Conservation (phyloP, 2,888 invertebrate genomes). For the Theodoxus fluviatilis region DNA sequence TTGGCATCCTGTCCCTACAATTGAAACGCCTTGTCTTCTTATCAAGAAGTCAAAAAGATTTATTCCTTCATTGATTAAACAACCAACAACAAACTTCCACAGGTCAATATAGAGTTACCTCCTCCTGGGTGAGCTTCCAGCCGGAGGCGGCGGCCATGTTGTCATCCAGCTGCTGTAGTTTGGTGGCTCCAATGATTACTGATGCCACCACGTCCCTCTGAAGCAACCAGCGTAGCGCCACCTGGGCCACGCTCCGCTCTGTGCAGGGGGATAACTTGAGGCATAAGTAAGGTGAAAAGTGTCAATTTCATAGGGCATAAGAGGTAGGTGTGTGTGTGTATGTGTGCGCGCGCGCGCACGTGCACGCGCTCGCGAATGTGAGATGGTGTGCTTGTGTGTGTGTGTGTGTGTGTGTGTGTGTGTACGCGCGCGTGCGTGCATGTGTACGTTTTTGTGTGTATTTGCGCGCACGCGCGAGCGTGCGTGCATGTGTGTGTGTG, state of each 20-base stretch:
- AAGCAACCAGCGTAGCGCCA: conserved; percentile 54
- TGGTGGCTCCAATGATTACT: conserved; percentile 55
- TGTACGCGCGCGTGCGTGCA: background rate
- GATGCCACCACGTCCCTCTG: conserved; percentile 53
- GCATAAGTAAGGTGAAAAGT: no score
- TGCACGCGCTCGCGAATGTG: background rate
- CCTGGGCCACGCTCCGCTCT: conserved; percentile 50
- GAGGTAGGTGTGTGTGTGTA: no score
- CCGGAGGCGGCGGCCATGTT: conserved; percentile 51
- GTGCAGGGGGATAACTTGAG: no score
- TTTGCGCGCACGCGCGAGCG: background rate
- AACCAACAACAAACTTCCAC: background rate
- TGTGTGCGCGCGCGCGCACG: no score
- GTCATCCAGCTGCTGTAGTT: conserved; percentile 50
- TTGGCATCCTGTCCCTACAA: no score
- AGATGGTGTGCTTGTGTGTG: background rate
- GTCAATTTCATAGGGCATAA: no score
- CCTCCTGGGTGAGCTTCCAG: conserved; percentile 48
- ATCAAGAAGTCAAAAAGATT: background rate
- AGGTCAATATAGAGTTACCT: conserved; percentile 37
- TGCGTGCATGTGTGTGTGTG: background rate
- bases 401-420: conserved; percentile 14
- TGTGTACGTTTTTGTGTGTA: background rate
- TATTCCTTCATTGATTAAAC: no score
- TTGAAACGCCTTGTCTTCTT: no score